These are phyloP conservation scores for Oncopeltus fasciatus DNA, from an alignment of 1,140 invertebrate genomes.

Conservation along the genomic window DNA sequence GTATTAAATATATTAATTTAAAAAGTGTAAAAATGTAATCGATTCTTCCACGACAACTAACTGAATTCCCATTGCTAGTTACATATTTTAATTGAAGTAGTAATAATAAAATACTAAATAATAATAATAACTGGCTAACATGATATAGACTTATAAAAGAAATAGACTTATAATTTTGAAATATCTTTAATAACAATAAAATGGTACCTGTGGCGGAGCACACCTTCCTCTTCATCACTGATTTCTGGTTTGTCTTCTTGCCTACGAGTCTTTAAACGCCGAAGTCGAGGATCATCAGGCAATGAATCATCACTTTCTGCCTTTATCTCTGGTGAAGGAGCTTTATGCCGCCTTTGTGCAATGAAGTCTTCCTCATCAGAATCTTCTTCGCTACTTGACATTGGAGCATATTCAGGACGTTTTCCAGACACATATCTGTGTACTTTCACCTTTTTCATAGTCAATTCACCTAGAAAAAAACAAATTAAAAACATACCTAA, in stretches of 20 bases:
- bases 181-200: not conserved
- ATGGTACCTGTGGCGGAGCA: constrained; percentile 27
- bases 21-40: no score
- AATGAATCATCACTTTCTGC: constrained; percentile 30
- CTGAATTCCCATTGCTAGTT: no score
- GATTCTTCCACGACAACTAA: no score
- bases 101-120: no score
- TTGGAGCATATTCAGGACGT: constrained; percentile 80
- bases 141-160: no score
- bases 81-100: no score
- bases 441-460: constrained; percentile 94
- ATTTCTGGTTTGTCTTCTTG: constrained; percentile 29
- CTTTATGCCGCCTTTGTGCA: constrained; percentile 34
- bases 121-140: no score
- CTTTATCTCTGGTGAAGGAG: constrained; percentile 12
- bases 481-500: no score
- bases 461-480: constrained; percentile 69
- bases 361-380: constrained; percentile 74
- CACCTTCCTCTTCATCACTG: constrained; percentile 30
- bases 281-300: constrained; percentile 60
- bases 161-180: no score
- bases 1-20: no score
- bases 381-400: constrained; percentile 64
- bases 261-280: constrained; percentile 35
- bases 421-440: constrained; percentile 86